Evolutionary conservation across 2,888 invertebrate species (phyloP).

Genomic region (Diarsia mendica): DNA sequence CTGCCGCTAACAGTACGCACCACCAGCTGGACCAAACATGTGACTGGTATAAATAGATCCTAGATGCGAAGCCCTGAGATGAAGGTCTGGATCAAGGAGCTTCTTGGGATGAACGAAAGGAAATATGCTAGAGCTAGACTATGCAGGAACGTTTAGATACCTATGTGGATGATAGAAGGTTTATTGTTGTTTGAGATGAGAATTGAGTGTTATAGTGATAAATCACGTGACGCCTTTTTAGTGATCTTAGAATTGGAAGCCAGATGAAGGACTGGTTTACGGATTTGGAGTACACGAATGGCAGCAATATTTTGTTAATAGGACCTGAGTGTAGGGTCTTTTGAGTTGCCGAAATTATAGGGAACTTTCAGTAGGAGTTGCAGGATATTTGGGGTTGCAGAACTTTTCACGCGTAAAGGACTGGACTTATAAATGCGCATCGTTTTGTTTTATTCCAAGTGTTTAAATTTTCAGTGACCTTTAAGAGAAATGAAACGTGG

Average conservation of each 20-base stretch:
- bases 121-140: neutral
- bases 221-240: neutral
- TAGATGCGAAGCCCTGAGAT: slow-evolving; percentile 48
- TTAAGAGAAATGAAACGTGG: neutral
- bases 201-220: neutral
- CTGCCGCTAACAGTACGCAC: slow-evolving; percentile 68
- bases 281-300: neutral
- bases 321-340: neutral
- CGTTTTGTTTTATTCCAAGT: neutral
- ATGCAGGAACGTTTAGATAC: neutral
- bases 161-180: neutral
- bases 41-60: slow-evolving; percentile 64
- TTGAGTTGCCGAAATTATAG: neutral
- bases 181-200: neutral
- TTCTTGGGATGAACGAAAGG: neutral
- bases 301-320: neutral
- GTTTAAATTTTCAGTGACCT: neutral
- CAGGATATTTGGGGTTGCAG: neutral
- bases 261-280: neutral
- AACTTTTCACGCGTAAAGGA: neutral
- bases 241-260: neutral
- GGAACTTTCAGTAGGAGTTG: neutral
- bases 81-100: slow-evolving; percentile 16
- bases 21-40: slow-evolving; percentile 67
- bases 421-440: neutral